These are phyloP conservation scores for Mormyrus lacerda DNA, from an alignment of 2,113 vertebrate species.

Conservation along the genomic window DNA sequence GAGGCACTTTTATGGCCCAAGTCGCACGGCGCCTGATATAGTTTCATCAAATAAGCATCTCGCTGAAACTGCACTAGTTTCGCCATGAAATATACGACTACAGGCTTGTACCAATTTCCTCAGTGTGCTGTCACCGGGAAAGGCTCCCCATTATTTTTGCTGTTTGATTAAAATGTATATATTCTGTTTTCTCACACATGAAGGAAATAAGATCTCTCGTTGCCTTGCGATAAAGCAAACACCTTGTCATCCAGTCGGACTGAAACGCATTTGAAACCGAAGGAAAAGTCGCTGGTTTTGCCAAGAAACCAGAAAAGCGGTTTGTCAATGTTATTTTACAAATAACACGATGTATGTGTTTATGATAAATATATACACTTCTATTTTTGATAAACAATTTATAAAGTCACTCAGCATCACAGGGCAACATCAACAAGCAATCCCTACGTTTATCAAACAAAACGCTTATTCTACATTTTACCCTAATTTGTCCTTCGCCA, in stretches of 20 bases:
- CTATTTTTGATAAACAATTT: not conserved
- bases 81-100: not conserved
- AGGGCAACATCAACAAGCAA: not conserved
- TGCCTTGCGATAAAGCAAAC: constrained; percentile 16
- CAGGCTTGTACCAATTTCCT: not conserved
- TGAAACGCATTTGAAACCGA: not conserved
- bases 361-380: not conserved
- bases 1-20: not conserved
- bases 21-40: not conserved
- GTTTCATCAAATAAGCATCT: not conserved
- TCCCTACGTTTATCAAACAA: not conserved
- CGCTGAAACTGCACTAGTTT: not conserved
- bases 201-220: not conserved
- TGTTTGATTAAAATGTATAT: not conserved
- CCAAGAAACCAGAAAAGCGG: not conserved
- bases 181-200: not conserved
- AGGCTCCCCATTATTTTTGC: not conserved
- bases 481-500: not conserved
- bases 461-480: not conserved
- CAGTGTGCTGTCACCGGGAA: not conserved
- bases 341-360: not conserved
- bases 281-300: not conserved
- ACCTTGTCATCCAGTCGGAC: not conserved
- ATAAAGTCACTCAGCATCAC: not conserved
- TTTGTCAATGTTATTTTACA: not conserved